Percentiles rank a stretch among this genome's conserved stretches.
phyloP scores from a whole-genome alignment of 2,113 vertebrate species.

The Microcebus lehilahytsara region DNA sequence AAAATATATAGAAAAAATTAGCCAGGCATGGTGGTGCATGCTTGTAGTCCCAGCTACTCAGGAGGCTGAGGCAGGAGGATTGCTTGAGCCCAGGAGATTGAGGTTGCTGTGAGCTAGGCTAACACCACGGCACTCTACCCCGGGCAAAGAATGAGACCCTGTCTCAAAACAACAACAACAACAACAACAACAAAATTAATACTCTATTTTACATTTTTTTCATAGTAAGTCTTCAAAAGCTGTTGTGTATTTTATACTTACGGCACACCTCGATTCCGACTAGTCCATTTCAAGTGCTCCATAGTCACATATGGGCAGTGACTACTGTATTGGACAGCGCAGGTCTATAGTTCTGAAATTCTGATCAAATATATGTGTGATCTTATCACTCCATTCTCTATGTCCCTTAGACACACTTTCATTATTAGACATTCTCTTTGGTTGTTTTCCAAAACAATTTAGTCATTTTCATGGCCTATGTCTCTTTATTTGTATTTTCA shows the following conservation, averaged over 20 bases:
- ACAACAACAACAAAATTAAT: neutral
- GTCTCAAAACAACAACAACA: too few species aligned
- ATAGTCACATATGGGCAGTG: neutral
- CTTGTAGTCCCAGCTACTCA: too few species aligned
- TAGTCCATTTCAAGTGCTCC: neutral
- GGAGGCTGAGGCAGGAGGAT: too few species aligned
- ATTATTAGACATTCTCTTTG: neutral
- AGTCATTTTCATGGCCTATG: neutral
- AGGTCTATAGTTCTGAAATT: neutral
- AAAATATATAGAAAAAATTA: too few species aligned
- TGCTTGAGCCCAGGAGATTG: too few species aligned
- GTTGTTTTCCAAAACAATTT: neutral
- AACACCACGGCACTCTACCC: too few species aligned
- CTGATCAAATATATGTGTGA: neutral
- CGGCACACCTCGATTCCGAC: neutral
- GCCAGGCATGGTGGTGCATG: too few species aligned
- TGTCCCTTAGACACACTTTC: neutral
- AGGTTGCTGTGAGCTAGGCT: too few species aligned
- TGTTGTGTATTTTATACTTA: neutral
- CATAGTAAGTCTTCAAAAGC: neutral
- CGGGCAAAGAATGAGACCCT: too few species aligned
- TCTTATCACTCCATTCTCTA: neutral
- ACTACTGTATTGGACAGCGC: neutral
- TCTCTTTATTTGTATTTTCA: neutral
- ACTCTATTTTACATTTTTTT: neutral